Base-by-base conservation (phyloP, 1,140 invertebrate genomes). In the Bombyx mori region DNA sequence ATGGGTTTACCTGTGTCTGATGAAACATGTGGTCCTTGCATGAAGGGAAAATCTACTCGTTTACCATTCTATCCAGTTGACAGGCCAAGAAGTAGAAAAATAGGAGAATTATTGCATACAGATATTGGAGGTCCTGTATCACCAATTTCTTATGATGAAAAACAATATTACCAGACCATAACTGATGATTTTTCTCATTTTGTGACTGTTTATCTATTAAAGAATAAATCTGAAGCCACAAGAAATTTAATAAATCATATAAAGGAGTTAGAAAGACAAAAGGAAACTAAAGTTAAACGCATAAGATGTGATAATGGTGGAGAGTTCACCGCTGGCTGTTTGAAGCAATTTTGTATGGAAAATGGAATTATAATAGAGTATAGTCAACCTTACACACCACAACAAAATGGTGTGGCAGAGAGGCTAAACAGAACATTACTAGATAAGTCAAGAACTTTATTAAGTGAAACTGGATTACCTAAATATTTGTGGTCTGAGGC, bases 401-500 rank as follows among this genome's bases (percentile, higher is more conserved):
- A 48, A 48, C 47, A 48, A 48, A 48, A 48, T 48, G 47, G 47
- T 12, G 10, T 8, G 22, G 47, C 47, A 6, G 47, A 48, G 47
- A 6, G 47, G 6, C 6, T 48, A 5, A 48, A 48, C 9, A 48
- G 47, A 48, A 48, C 47, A 10, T 6, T 48, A 7, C 10, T 8
- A 12, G 47, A 48, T 10, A 48, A 7, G 22, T 10, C 9, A 7
- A 48, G 9, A 48, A 48, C 47, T 7, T 12, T 48, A 5, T 10
- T 48, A 6, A 5, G 12, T 18, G 6, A 48, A 48, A 12, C 47
- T 6, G 22, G 6, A 6, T 48, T 48, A 6, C 47, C 47, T 12
- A 6, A 48, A 7, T 10, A 48, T 35, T 12, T 57, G 10, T 42
- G 47, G 56, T 47, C 35, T 51, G 56, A 55, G 43, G 42, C 58